phyloP scores from a whole-genome alignment of 1,140 invertebrate species.

The Drosophila equinoxialis region DNA sequence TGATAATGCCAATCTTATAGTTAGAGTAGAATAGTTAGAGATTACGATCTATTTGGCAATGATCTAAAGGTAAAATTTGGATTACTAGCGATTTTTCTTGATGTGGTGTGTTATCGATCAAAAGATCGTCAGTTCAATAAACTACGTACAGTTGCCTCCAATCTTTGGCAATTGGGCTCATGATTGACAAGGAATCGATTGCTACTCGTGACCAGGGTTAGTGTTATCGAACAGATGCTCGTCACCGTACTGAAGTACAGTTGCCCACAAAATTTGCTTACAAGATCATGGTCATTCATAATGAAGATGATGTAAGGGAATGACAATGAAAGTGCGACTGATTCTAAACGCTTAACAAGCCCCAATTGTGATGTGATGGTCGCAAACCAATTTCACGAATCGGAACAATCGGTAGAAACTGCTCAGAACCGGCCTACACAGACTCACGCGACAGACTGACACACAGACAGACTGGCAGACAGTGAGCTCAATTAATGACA shows the following conservation, averaged over 20 bases:
- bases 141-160: slow-evolving; percentile 30
- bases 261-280: slow-evolving; percentile 27
- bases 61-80: too few relatives aligned
- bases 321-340: slow-evolving; percentile 52
- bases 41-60: too few relatives aligned
- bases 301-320: slow-evolving; percentile 42
- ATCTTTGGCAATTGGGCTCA: background rate
- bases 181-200: too few relatives aligned
- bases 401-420: slow-evolving; percentile 46
- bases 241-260: slow-evolving; percentile 15
- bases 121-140: too few relatives aligned
- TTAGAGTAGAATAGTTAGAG: too few relatives aligned
- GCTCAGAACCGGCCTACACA: slow-evolving; percentile 51
- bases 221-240: too few relatives aligned
- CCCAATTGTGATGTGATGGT: slow-evolving; percentile 43
- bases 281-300: slow-evolving; percentile 39
- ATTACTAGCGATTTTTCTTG: too few relatives aligned
- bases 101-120: too few relatives aligned
- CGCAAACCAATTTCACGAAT: slow-evolving; percentile 59
- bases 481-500: slow-evolving; percentile 53
- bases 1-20: too few relatives aligned
- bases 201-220: too few relatives aligned
- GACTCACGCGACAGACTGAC: slow-evolving; percentile 15
- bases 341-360: slow-evolving; percentile 48
- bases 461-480: background rate